phyloP scores from a whole-genome alignment of 1,140 invertebrate genomes.

The Drosophila subpulchrella region DNA sequence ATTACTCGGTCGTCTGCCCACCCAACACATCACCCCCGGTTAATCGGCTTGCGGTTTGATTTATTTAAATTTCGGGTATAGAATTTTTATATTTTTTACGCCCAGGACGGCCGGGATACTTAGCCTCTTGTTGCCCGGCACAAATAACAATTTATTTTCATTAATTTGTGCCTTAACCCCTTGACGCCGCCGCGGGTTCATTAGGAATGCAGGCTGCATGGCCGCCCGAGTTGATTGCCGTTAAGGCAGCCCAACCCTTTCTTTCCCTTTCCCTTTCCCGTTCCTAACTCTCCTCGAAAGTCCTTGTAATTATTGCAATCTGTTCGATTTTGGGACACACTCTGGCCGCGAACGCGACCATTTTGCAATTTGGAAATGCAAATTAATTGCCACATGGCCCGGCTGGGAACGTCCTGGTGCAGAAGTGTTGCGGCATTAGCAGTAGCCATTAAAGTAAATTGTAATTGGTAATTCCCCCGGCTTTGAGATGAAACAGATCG shows the following conservation, averaged over 20 bases:
- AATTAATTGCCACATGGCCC: slow-evolving; percentile 84
- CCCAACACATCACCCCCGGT: background rate
- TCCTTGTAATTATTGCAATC: slow-evolving; percentile 82
- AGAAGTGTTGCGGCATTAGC: slow-evolving; percentile 67
- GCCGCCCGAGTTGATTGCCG: slow-evolving; percentile 48
- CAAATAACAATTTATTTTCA: slow-evolving; percentile 84
- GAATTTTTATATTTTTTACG: slow-evolving; percentile 21
- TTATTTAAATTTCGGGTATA: slow-evolving; percentile 67
- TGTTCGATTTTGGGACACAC: slow-evolving; percentile 79
- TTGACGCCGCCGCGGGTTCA: slow-evolving; percentile 55
- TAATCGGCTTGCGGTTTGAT: slow-evolving; percentile 79
- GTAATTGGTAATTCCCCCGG: slow-evolving; percentile 67
- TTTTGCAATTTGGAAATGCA: slow-evolving; percentile 84
- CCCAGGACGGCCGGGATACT: slow-evolving; percentile 28
- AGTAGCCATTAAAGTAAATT: slow-evolving; percentile 77
- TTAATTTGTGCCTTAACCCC: slow-evolving; percentile 84
- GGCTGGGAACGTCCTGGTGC: slow-evolving; percentile 42
- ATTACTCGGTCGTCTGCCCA: slow-evolving; percentile 68
- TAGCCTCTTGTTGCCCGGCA: slow-evolving; percentile 14
- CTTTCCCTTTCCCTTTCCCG: background rate
- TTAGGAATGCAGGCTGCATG: slow-evolving; percentile 73
- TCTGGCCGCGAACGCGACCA: slow-evolving; percentile 22
- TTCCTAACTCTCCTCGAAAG: background rate
- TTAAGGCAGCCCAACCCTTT: slow-evolving; percentile 55
- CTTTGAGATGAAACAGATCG: slow-evolving; percentile 20